These are phyloP conservation scores for Carlito syrichta DNA, from an alignment of 2,113 vertebrate genomes.

Conservation along the genomic window DNA sequence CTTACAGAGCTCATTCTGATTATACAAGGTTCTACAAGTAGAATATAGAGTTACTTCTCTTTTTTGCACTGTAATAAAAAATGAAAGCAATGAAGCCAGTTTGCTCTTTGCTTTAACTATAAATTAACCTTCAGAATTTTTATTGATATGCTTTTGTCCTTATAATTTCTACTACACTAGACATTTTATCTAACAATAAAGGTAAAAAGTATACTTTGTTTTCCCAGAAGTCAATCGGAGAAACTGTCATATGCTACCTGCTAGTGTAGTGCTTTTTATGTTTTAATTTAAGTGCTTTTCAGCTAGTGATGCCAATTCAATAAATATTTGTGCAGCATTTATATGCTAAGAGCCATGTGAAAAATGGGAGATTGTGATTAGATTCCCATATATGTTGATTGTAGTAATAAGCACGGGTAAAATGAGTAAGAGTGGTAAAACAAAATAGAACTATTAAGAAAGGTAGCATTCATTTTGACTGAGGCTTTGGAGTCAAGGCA, in stretches of 20 bases:
- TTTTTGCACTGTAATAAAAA: conserved; percentile 8
- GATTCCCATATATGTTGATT: background rate
- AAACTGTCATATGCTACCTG: background rate
- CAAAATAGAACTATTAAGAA: background rate
- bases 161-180: background rate
- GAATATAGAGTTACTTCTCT: background rate
- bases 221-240: background rate
- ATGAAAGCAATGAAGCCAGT: background rate
- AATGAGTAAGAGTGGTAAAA: background rate
- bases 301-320: background rate
- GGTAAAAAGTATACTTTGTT: background rate
- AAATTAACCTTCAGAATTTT: background rate
- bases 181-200: background rate
- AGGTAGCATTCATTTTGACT: background rate
- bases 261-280: background rate
- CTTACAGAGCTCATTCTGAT: background rate
- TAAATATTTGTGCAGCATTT: background rate
- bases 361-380: background rate
- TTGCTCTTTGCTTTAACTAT: background rate
- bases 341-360: background rate
- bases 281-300: background rate
- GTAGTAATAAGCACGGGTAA: background rate
- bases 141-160: background rate
- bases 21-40: background rate
- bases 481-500: too few species aligned